Conservation (phyloP, 2,888 invertebrate genomes). For the Andrena minutula region DNA sequence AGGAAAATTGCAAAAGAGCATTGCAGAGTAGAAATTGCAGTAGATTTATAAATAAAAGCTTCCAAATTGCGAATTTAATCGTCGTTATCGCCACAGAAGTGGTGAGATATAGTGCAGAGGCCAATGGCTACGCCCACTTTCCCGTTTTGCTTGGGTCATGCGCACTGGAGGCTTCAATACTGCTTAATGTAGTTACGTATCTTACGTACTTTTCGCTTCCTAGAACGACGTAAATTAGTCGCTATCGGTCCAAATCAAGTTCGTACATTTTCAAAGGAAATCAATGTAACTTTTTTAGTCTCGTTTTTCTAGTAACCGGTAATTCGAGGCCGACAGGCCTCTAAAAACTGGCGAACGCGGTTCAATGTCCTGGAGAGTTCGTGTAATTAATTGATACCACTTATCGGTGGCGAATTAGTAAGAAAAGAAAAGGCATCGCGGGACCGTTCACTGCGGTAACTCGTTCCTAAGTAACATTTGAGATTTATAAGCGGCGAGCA, state of each 20-base stretch:
- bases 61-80: too few species aligned
- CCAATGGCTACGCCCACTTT: too few species aligned
- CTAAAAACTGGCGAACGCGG: slow-evolving; percentile 12
- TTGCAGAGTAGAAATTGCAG: too few species aligned
- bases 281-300: not conserved
- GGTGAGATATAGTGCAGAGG: too few species aligned
- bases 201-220: not conserved
- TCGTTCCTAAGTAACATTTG: slow-evolving; percentile 55
- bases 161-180: too few species aligned
- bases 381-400: slow-evolving; percentile 15
- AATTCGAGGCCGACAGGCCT: not conserved
- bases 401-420: slow-evolving; percentile 35
- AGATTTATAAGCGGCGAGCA: slow-evolving; percentile 38
- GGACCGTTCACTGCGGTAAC: slow-evolving; percentile 51
- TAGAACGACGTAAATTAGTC: not conserved
- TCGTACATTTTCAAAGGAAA: not conserved
- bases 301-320: slow-evolving; percentile 4
- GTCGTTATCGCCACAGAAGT: too few species aligned
- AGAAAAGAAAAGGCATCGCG: slow-evolving; percentile 19
- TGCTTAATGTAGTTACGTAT: too few species aligned
- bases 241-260: not conserved
- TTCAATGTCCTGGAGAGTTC: slow-evolving; percentile 36
- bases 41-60: too few species aligned
- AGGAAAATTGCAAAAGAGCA: too few species aligned
- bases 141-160: too few species aligned